Evolutionary conservation across 2,888 invertebrate genomes (phyloP), one percentile per base, ranked within the genome.

Genomic region (Lasius fuliginosus): DNA sequence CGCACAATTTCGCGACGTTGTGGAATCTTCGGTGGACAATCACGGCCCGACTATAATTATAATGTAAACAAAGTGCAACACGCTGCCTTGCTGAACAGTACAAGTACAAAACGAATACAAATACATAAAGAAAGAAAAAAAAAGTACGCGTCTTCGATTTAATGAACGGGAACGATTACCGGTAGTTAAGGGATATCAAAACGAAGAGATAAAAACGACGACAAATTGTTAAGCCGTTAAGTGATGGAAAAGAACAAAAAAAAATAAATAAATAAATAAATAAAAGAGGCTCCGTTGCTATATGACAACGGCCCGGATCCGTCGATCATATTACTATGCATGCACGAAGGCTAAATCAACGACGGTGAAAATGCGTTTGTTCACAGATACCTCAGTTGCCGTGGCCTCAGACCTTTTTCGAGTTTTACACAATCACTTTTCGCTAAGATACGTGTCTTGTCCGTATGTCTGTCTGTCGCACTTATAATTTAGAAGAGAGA

Each of bases 31-130:
- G 91, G 91, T 89, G 92, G 91, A 92, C 92, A 92, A 91, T 93
- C 93, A 92, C 92, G 92, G 92, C 92, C 93, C 94, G 93, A 93
- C 92, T 93, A 89, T 90, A 93, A 93, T 93, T 92, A 94, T 92
- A 92, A 92, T 92, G 94, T 94, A 95, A 91, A 95, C 95, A 95
- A 95, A 95, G 95, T 95, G 95, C 94, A 95, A 95, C 95, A 95
- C 94, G 95, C 95, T 95, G 95, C 95, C 95, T 95, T 95, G 95
- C 94, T 95, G 94, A 95, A 95, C 94, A 95, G 95, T 95, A 95
- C 95, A 95, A 95, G 95, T 95, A 95, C 95, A 95, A 95, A 95
- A 94, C 93, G 94, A 94, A 94, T 94, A 94, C 94, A 95, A 94
- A 94, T 94, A 94, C 94, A 95, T 94, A 93, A 94, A 91, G 86